These are phyloP conservation scores for Nothura maculosa DNA, from an alignment of 2,797 vertebrate species.

Conservation along the genomic window DNA sequence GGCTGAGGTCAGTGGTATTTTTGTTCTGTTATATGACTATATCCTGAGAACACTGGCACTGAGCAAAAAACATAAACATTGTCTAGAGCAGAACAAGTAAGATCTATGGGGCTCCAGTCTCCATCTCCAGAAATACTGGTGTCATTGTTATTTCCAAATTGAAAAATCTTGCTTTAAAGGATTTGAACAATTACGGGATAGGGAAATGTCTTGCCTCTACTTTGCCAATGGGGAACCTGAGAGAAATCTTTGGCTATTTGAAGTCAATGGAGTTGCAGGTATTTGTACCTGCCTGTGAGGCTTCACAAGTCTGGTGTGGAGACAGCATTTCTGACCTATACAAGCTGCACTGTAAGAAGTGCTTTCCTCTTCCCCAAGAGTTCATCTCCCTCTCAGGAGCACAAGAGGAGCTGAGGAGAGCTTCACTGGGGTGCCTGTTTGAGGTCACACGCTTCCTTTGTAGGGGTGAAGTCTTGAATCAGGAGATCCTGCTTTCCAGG, in stretches of 20 bases:
- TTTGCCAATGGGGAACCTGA: not conserved
- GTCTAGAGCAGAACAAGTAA: not conserved
- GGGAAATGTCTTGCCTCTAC: not conserved
- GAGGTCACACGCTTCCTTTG: not conserved
- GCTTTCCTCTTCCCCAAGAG: not conserved
- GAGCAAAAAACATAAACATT: not conserved
- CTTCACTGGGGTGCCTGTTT: not conserved
- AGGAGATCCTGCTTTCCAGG: not conserved
- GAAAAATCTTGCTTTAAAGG: not conserved
- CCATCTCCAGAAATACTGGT: not conserved
- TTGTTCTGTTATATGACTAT: not conserved
- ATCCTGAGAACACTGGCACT: not conserved
- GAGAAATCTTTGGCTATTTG: not conserved
- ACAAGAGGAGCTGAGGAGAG: not conserved
- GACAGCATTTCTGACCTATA: not conserved
- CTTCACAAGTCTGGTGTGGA: not conserved
- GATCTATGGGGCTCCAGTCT: not conserved
- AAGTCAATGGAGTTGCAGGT: rapidly evolving
- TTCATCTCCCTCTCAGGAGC: not conserved
- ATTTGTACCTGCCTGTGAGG: not conserved
- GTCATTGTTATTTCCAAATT: not conserved
- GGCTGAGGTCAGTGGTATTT: not conserved
- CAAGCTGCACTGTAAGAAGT: not conserved
- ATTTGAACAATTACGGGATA: rapidly evolving
- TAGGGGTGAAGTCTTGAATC: not conserved